Conservation (phyloP, 2,888 invertebrate genomes). For the Tenthredo mesomela region DNA sequence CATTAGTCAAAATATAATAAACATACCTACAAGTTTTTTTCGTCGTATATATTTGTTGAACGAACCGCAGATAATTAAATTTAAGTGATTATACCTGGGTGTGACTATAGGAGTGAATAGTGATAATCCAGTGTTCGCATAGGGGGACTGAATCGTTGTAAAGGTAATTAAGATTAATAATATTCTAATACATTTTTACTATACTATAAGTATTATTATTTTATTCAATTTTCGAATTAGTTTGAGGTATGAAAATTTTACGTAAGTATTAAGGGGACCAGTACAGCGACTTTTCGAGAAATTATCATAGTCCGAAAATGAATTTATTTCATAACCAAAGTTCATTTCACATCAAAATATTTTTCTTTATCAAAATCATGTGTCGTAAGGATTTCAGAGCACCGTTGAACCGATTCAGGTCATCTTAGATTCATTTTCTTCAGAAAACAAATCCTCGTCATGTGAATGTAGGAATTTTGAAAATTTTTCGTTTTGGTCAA, state of each 20-base stretch:
- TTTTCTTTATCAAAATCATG: too few species aligned
- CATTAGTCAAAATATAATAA: neutral
- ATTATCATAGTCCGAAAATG: too few species aligned
- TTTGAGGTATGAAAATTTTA: neutral
- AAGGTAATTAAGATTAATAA: conserved; percentile 4
- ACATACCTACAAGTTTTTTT: too few species aligned
- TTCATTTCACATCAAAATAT: too few species aligned
- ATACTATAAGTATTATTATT: neutral
- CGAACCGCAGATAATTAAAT: neutral
- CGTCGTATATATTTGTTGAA: neutral
- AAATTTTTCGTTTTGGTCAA: too few species aligned
- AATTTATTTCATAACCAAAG: too few species aligned
- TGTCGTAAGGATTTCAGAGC: too few species aligned
- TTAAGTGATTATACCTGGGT: conserved; percentile 16
- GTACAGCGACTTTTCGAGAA: too few species aligned
- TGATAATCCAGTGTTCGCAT: conserved; percentile 4
- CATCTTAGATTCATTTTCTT: too few species aligned
- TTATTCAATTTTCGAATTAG: neutral
- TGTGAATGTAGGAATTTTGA: too few species aligned
- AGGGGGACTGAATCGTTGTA: neutral
- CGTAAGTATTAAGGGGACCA: neutral
- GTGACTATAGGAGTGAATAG: neutral
- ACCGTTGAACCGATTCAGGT: too few species aligned
- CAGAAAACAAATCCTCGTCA: too few species aligned
- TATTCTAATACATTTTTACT: neutral